Evolutionary conservation across 1,140 invertebrate species (phyloP).

Genomic region (Drosophila gunungcola): DNA sequence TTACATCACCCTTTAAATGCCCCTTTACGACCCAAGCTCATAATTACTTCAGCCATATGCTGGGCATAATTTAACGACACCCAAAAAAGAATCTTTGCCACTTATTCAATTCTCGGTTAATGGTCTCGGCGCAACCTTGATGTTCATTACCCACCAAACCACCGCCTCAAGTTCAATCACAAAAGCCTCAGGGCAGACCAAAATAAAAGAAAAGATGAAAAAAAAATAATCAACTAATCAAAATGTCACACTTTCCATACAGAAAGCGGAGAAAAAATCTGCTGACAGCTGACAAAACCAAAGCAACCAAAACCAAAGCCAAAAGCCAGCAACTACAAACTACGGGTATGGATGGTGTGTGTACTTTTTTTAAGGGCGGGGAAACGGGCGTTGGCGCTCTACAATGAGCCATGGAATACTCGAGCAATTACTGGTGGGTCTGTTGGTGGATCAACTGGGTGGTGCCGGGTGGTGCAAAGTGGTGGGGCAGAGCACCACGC

Average conservation of each 20-base stretch:
- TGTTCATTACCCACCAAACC: constrained; percentile 61
- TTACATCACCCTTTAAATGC: constrained; percentile 5
- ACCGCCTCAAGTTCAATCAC: constrained; percentile 76
- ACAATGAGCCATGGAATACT: constrained; percentile 72
- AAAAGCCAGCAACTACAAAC: constrained; percentile 36
- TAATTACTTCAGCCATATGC: constrained; percentile 22
- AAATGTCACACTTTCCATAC: constrained; percentile 80
- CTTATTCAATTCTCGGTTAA: constrained; percentile 61
- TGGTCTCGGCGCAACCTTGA: constrained; percentile 62
- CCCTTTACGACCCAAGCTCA: constrained; percentile 5
- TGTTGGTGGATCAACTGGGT: not conserved
- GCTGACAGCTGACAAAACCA: constrained; percentile 78
- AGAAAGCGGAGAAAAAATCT: constrained; percentile 60
- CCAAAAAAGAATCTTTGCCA: constrained; percentile 42
- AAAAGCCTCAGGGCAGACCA: constrained; percentile 29
- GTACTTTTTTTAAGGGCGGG: constrained; percentile 4
- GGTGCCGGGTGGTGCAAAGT: not conserved
- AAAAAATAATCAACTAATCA: constrained; percentile 68
- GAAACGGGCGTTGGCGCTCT: constrained; percentile 38
- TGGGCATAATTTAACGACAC: constrained; percentile 16
- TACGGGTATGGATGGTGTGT: constrained; percentile 5
- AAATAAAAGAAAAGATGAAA: constrained; percentile 15
- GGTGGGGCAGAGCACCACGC: constrained; percentile 18
- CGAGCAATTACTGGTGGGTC: constrained; percentile 54
- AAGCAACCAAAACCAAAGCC: constrained; percentile 61